Evolutionary conservation across 2,113 vertebrate genomes (phyloP).

Genomic region (Numenius arquata): DNA sequence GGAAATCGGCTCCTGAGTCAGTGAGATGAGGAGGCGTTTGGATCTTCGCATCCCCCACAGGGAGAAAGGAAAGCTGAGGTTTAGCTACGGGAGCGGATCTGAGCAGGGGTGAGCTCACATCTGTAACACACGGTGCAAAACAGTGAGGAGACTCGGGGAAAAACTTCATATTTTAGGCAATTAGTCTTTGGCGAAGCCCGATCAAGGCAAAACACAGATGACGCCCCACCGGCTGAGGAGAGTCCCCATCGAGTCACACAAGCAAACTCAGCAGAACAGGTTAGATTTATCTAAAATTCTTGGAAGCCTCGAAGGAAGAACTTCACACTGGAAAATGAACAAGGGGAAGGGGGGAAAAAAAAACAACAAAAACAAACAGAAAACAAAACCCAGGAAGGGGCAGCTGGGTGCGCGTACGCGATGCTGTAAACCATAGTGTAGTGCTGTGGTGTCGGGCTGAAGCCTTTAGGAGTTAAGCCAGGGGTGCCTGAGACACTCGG

Average conservation of each 20-base stretch:
- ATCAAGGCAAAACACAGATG: constrained; percentile 64
- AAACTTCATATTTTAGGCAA: constrained; percentile 32
- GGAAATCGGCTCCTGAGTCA: constrained; percentile 71
- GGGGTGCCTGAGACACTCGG: constrained; percentile 91
- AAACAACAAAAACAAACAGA: background rate
- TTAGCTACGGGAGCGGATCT: constrained; percentile 20
- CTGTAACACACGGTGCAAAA: background rate
- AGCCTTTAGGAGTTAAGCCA: constrained; percentile 86
- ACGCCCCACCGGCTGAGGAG: constrained; percentile 57
- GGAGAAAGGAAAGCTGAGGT: constrained; percentile 21
- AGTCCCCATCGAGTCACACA: constrained; percentile 67
- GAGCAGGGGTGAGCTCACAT: constrained; percentile 12
- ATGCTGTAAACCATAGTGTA: constrained; percentile 66
- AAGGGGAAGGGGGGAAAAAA: background rate
- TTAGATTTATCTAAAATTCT: constrained; percentile 66
- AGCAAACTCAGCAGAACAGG: constrained; percentile 72
- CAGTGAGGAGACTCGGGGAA: constrained; percentile 21
- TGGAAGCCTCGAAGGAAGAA: constrained; percentile 72
- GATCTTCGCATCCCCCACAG: constrained; percentile 35
- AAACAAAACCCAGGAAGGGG: background rate
- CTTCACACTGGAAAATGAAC: constrained; percentile 68
- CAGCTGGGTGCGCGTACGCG: constrained; percentile 35
- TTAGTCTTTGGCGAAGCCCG: constrained; percentile 73
- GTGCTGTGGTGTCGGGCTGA: background rate
- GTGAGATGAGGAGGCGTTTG: constrained; percentile 44